Base-by-base conservation (phyloP, 2,113 vertebrate genomes). In the Nansenia antarctica region DNA sequence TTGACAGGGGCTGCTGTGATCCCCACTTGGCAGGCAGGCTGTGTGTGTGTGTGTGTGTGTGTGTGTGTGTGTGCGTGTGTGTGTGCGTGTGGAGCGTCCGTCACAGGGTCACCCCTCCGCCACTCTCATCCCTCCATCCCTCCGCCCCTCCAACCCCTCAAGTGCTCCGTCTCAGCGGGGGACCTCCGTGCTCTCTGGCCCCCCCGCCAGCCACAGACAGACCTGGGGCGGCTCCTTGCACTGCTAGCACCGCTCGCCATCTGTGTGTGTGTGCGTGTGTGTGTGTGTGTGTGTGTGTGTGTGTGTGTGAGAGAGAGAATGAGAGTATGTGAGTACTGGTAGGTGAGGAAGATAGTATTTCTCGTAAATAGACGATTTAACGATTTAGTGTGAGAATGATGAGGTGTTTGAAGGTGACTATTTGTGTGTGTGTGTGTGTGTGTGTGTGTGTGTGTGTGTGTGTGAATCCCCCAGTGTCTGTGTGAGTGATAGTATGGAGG, bases 401-500 rank as follows among this genome's bases (percentile, higher is more conserved):
- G n/a, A n/a, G n/a, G n/a, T n/a, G n/a, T n/a, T n/a, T n/a, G n/a
- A n/a, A 5, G 14, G 29, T n/a, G n/a, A n/a, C n/a, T n/a, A n/a
- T n/a, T n/a, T n/a, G n/a, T n/a, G n/a, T n/a, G n/a, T n/a, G n/a
- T 65, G 27, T 65, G 26, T 47, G 62, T 49, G 42, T 30, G 35
- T 64, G 18, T 53, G 32, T 49, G 37, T 26, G 53, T 32, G 52
- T 58, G 35, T 58, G 52, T 30, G 14, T 15, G 37, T 42, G 34
- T 42, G 37, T 7, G 12, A 20, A 30, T 49, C 37, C 29, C 39
- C 34, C 22, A 37, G 9, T 37, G 31, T 67, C 45, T 67, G 58
- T 32, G 55, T 45, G 49, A 55, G 67, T 47, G 32, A 37, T 35
- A 64, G 70, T 18, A 3, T 60, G 73, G 53, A 72, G 67, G 76